Evolutionary conservation across 2,888 invertebrate genomes (phyloP).

Genomic region (Baccha elongata): DNA sequence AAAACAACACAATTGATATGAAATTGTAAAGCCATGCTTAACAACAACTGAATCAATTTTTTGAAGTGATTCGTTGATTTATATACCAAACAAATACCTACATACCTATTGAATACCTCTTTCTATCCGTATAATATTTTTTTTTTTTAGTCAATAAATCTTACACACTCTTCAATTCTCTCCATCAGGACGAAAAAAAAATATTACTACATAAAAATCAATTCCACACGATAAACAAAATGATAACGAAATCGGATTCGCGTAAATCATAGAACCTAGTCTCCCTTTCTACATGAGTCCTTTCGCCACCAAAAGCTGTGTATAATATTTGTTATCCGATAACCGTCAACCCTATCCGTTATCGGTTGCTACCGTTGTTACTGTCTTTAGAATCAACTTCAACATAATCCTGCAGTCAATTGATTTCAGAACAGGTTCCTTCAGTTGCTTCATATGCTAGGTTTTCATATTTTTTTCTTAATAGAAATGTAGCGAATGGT

Average conservation of each 20-base stretch:
- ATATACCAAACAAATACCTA: neutral
- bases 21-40: conserved; percentile 10
- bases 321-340: conserved; percentile 48
- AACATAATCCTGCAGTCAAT: conserved; percentile 59
- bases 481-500: neutral
- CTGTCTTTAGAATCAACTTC: conserved; percentile 41
- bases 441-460: neutral
- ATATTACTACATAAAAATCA: conserved; percentile 60
- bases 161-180: conserved; percentile 52
- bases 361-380: conserved; percentile 13
- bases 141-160: conserved; percentile 50
- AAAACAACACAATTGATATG: conserved; percentile 16
- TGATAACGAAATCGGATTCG: conserved; percentile 63
- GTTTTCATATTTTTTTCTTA: conserved; percentile 19
- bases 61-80: neutral
- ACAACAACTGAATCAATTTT: conserved; percentile 24
- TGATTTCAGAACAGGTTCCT: conserved; percentile 30
- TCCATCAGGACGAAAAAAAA: conserved; percentile 32
- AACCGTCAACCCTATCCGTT: conserved; percentile 51
- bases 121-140: neutral
- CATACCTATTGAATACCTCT: neutral
- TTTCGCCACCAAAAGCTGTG: neutral
- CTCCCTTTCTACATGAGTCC: conserved; percentile 3
- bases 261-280: conserved; percentile 32
- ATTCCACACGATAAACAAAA: conserved; percentile 56